phyloP scores from a whole-genome alignment of 1,140 invertebrate genomes.

The Cephus cinctus region DNA sequence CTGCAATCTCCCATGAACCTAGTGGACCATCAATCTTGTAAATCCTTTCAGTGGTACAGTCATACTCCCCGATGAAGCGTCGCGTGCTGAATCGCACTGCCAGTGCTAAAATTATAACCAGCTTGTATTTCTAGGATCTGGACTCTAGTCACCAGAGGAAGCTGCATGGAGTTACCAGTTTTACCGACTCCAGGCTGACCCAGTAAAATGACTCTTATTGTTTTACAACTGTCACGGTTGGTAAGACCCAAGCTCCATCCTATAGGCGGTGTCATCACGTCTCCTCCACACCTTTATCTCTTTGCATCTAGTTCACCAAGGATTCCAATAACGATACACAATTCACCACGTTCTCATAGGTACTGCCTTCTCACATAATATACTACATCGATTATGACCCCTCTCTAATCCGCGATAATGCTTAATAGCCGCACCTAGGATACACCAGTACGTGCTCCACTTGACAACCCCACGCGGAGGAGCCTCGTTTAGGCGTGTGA shows the following conservation, averaged over 20 bases:
- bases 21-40: constrained; percentile 52
- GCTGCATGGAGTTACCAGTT: constrained; percentile 62
- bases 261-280: constrained; percentile 22
- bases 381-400: background rate
- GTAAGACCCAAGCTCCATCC: constrained; percentile 23
- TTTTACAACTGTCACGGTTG: constrained; percentile 51
- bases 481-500: no score
- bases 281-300: no score
- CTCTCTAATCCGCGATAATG: no score
- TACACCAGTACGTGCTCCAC: no score
- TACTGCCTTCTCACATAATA: background rate
- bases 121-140: background rate
- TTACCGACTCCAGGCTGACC: constrained; percentile 78
- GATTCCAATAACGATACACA: no score
- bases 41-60: constrained; percentile 74
- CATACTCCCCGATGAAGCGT: constrained; percentile 83
- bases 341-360: no score
- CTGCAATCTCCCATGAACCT: constrained; percentile 26
- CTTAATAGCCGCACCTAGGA: no score
- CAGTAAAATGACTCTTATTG: constrained; percentile 72
- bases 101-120: constrained; percentile 58
- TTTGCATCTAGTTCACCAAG: no score
- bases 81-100: constrained; percentile 78
- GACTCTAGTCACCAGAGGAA: background rate
- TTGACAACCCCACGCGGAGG: no score